Percentiles rank a stretch among this genome's conserved stretches.
Conservation (phyloP, 2,113 vertebrate species). For the Hucho hucho region DNA sequence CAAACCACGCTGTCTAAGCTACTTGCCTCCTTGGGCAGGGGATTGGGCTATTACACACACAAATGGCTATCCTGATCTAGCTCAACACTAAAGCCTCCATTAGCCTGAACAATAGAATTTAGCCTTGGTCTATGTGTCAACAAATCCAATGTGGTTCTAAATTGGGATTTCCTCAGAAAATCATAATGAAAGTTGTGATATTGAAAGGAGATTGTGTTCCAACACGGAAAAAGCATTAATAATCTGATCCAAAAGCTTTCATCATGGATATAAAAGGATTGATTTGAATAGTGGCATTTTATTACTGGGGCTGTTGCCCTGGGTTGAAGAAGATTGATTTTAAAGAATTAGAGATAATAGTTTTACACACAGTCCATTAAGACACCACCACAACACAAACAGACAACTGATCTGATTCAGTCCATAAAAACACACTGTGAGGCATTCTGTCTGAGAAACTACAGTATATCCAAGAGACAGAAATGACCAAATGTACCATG, state of each 20-base stretch:
- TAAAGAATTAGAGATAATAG: background rate
- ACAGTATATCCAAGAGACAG: background rate
- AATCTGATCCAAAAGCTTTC: background rate
- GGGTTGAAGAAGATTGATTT: background rate
- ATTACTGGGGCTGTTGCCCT: background rate
- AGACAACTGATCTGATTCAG: background rate
- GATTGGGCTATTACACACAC: background rate
- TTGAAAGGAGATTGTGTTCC: background rate
- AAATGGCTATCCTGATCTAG: constrained; percentile 19
- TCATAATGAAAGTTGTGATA: background rate
- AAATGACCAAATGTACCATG: background rate
- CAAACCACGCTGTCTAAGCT: background rate
- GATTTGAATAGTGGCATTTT: background rate
- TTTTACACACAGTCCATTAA: background rate
- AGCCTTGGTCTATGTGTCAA: background rate
- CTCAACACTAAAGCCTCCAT: constrained; percentile 38
- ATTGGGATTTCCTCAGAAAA: background rate
- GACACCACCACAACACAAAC: background rate
- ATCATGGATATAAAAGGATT: background rate
- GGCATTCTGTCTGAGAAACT: background rate
- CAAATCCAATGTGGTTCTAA: background rate
- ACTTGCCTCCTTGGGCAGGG: background rate
- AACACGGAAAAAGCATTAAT: background rate
- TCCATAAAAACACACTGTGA: background rate
- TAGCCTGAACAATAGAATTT: constrained; percentile 4